phyloP scores from a whole-genome alignment of 2,797 vertebrate genomes.

The Huso huso region DNA sequence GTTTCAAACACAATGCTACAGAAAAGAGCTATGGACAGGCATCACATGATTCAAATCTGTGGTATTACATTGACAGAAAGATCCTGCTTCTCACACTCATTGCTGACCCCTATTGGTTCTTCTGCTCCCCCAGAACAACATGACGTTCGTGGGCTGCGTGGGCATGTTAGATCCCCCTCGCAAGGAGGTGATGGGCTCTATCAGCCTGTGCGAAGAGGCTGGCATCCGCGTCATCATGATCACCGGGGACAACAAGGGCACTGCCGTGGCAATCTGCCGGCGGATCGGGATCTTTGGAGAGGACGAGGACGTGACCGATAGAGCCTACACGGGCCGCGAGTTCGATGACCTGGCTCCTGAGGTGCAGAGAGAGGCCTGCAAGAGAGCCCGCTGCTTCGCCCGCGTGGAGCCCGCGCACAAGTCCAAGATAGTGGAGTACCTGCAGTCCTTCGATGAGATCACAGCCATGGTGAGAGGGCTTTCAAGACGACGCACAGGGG shows the following conservation, averaged over 20 bases:
- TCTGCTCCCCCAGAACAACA: slow-evolving; percentile 53
- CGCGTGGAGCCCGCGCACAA: slow-evolving; percentile 92
- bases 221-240: slow-evolving; percentile 98
- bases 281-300: slow-evolving; percentile 83
- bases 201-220: slow-evolving; percentile 79
- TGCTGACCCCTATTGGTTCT: no score
- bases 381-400: slow-evolving; percentile 78
- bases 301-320: slow-evolving; percentile 67
- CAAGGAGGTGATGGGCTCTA: slow-evolving; percentile 84
- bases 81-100: no score
- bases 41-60: no score
- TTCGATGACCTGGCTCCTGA: slow-evolving; percentile 79
- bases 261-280: slow-evolving; percentile 90
- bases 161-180: slow-evolving; percentile 95
- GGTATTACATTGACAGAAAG: no score
- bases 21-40: no score
- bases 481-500: no score
- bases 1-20: no score
- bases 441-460: slow-evolving; percentile 89
- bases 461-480: slow-evolving; percentile 85
- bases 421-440: slow-evolving; percentile 85
- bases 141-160: slow-evolving; percentile 93
- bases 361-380: slow-evolving; percentile 75
- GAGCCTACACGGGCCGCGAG: slow-evolving; percentile 89
- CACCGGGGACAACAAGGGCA: slow-evolving; percentile 96